Percentiles rank a stretch among this genome's conserved stretches.
phyloP scores from a whole-genome alignment of 30 jellyfish, hydroid and myxozoan genomes.

The Aurelia aurita region DNA sequence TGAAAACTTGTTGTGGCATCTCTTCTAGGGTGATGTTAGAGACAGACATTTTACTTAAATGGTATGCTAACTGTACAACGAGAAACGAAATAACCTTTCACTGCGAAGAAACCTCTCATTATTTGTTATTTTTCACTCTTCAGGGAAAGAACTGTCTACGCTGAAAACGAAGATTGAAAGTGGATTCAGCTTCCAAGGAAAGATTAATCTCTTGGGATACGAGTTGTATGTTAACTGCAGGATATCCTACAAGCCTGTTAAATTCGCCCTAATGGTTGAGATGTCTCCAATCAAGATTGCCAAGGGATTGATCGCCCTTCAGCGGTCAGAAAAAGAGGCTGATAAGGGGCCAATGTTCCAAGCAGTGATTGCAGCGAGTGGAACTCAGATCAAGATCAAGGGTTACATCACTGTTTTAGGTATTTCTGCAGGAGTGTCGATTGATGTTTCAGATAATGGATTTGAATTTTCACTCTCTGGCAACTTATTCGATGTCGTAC shows the following conservation, averaged over 20 bases:
- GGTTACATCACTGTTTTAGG: constrained; percentile 87
- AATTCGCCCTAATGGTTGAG: constrained; percentile 69
- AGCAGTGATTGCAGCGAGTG: constrained; percentile 60
- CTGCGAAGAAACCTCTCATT: neutral
- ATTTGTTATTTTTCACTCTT: neutral
- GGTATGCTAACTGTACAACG: neutral
- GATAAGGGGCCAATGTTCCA: constrained; percentile 92
- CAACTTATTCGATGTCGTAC: constrained; percentile 75
- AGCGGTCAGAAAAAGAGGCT: constrained; percentile 61
- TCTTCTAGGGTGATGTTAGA: too few relatives aligned
- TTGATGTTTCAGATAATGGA: constrained; percentile 76
- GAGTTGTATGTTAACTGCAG: constrained; percentile 59
- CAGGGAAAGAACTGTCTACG: constrained; percentile 80
- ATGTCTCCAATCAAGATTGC: constrained; percentile 87
- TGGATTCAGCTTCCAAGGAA: constrained; percentile 86
- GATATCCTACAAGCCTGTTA: constrained; percentile 40
- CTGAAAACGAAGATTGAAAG: constrained; percentile 53
- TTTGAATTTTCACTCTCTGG: constrained; percentile 68
- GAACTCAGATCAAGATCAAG: constrained; percentile 62
- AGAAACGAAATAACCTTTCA: neutral
- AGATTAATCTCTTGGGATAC: constrained; percentile 56
- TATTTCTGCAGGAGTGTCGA: constrained; percentile 72
- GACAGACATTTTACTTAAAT: neutral
- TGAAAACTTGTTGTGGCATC: too few relatives aligned
- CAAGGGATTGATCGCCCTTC: constrained; percentile 74